A percentile compares a stretch with the other conserved stretches of the same genome.
These are phyloP conservation scores for Drosophila paracracens DNA, from an alignment of 2,888 invertebrate species.

Conservation along the genomic window DNA sequence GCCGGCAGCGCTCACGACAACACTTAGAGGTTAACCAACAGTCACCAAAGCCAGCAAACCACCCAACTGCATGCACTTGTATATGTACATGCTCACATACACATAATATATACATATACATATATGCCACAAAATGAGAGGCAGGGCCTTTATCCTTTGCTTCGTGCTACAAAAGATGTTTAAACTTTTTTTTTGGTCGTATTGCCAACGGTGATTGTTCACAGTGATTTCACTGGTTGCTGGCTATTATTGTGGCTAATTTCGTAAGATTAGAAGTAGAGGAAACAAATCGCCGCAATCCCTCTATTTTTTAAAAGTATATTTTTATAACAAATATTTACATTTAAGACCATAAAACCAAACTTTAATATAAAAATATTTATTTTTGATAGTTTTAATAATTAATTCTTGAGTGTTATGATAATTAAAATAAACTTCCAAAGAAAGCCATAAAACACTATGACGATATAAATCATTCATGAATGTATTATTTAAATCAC, in stretches of 20 bases:
- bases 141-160: slow-evolving; percentile 29
- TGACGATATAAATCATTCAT: neutral
- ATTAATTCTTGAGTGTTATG: neutral
- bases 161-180: slow-evolving; percentile 56
- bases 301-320: neutral
- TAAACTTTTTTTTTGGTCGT: slow-evolving; percentile 24
- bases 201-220: slow-evolving; percentile 36
- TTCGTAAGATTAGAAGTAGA: neutral
- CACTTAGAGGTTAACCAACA: slow-evolving; percentile 73
- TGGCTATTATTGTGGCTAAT: slow-evolving; percentile 6
- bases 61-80: slow-evolving; percentile 14
- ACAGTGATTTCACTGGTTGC: slow-evolving; percentile 50
- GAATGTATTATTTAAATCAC: neutral
- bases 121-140: slow-evolving; percentile 20
- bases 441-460: neutral
- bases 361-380: neutral
- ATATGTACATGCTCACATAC: slow-evolving; percentile 15
- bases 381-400: neutral
- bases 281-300: neutral
- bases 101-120: slow-evolving; percentile 12
- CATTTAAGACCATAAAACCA: no score
- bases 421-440: neutral
- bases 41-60: slow-evolving; percentile 52
- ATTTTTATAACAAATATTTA: neutral
- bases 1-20: slow-evolving; percentile 53